Conservation (phyloP, 2,113 vertebrate species). For the Ophthalmolycus amberensis region DNA sequence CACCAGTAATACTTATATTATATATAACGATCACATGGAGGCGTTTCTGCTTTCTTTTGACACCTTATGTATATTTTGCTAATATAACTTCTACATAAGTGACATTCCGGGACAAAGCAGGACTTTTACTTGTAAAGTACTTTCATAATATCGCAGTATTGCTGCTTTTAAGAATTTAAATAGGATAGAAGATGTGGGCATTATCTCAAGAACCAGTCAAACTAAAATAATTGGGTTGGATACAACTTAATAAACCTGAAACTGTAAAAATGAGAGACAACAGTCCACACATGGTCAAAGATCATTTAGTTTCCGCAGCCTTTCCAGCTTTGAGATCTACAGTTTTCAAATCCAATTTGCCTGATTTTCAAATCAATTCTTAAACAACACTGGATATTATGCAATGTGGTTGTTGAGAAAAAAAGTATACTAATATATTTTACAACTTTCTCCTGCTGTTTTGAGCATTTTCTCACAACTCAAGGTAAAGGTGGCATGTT, state of each 20-base stretch:
- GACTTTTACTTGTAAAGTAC: neutral
- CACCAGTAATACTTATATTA: neutral
- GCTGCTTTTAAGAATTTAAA: neutral
- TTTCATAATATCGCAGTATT: neutral
- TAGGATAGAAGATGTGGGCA: neutral
- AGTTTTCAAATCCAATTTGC: neutral
- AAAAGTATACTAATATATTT: too few relatives aligned
- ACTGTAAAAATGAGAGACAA: neutral
- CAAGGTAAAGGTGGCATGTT: neutral
- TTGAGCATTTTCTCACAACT: neutral
- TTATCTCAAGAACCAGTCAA: neutral
- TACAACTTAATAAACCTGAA: neutral
- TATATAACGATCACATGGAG: neutral
- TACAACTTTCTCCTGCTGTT: neutral
- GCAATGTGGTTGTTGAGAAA: neutral
- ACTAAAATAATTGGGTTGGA: neutral
- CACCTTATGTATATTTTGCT: neutral
- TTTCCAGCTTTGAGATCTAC: neutral
- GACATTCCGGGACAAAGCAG: neutral
- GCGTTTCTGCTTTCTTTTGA: neutral
- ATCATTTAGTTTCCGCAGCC: neutral
- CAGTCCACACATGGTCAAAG: neutral
- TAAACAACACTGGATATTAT: neutral
- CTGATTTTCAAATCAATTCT: neutral
- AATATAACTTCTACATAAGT: neutral